Evolutionary conservation across 1,140 invertebrate genomes (phyloP).

Genomic region (Habropoda laboriosa): DNA sequence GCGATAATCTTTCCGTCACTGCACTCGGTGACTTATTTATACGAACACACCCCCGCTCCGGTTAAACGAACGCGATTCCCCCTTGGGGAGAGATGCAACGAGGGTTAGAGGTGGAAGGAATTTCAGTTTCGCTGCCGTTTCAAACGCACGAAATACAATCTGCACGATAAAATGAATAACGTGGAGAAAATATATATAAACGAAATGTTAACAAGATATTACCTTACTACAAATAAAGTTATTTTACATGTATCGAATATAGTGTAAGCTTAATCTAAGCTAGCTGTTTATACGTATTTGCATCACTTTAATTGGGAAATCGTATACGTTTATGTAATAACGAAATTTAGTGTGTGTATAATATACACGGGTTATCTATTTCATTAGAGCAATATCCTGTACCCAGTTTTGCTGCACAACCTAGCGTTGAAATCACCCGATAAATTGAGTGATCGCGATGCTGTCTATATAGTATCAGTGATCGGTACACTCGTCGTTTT

Average conservation of each 20-base stretch:
- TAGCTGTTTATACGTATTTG: neutral
- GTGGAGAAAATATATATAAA: neutral
- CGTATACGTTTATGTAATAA: neutral
- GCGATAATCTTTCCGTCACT: neutral
- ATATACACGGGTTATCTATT: conserved; percentile 12
- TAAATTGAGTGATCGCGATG: conserved; percentile 59
- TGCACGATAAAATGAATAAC: neutral
- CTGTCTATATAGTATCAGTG: conserved; percentile 24
- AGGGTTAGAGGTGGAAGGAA: conserved; percentile 23
- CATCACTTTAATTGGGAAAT: neutral
- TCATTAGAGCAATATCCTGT: conserved; percentile 22
- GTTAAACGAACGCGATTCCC: neutral
- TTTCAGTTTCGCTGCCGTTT: conserved; percentile 11
- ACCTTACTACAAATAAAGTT: neutral
- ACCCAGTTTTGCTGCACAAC: conserved; percentile 47
- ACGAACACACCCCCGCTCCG: neutral
- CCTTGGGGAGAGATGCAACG: conserved; percentile 11
- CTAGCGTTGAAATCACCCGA: conserved; percentile 75
- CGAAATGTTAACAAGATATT: neutral
- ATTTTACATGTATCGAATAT: neutral
- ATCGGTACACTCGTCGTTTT: neutral
- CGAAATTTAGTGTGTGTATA: neutral
- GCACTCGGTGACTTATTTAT: neutral
- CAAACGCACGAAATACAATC: neutral
- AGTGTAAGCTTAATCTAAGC: too few species aligned